Base-by-base conservation (phyloP, 92 coral and sea anemone species). In the Ricordea florida region DNA sequence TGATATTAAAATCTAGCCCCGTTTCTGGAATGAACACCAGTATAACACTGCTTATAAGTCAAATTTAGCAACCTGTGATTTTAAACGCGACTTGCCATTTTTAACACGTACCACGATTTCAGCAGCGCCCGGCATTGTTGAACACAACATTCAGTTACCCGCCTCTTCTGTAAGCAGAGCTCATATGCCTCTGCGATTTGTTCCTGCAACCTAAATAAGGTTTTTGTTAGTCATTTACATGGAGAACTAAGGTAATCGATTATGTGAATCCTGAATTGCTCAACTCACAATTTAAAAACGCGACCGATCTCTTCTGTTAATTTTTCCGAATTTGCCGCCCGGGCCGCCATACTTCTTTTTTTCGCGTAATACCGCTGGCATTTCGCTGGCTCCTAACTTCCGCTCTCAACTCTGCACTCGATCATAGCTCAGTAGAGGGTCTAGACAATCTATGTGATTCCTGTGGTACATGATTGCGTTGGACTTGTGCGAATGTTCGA, bases 41-140 rank as follows among this genome's bases (percentile, higher is more conserved):
- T n/a, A n/a, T n/a, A n/a, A n/a, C n/a, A n/a, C n/a, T n/a, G n/a
- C n/a, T n/a, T n/a, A n/a, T n/a, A n/a, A n/a, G n/a, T n/a, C n/a
- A n/a, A n/a, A n/a, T n/a, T n/a, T n/a, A n/a, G n/a, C n/a, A n/a
- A n/a, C n/a, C n/a, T n/a, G n/a, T n/a, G n/a, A n/a, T n/a, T n/a
- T n/a, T n/a, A n/a, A n/a, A n/a, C n/a, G n/a, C n/a, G n/a, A n/a
- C n/a, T n/a, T n/a, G n/a, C n/a, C n/a, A n/a, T n/a, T n/a, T n/a
- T n/a, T n/a, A n/a, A n/a, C n/a, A n/a, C n/a, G 22, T 26, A 69
- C 76, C 76, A 69, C 25, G 76, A 63, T 27, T 69, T 69, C 36
- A 69, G 50, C 26, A 69, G 46, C 11, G 16, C 30, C 11, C 63
- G 37, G 20, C 76, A 50, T 51, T 69, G 76, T 36, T 52, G 63